These are phyloP conservation scores for Onychostoma macrolepis DNA, from an alignment of 2,113 vertebrate genomes.

Conservation along the genomic window DNA sequence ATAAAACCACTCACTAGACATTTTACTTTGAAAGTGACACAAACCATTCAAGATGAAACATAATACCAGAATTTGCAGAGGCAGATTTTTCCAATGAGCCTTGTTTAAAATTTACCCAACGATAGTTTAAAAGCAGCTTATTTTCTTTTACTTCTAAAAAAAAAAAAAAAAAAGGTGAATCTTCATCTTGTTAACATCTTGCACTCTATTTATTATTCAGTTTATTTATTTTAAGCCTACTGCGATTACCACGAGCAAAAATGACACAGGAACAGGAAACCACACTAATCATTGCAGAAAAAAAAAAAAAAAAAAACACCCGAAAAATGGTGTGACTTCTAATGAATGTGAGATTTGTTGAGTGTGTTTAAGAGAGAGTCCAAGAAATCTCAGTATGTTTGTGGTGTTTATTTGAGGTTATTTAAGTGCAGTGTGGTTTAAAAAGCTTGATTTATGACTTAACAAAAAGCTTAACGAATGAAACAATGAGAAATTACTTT, in stretches of 20 bases:
- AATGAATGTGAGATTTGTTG: neutral
- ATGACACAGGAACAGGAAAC: neutral
- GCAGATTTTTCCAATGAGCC: neutral
- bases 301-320: neutral
- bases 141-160: neutral
- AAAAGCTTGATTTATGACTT: neutral
- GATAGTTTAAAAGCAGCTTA: neutral
- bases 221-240: neutral
- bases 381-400: neutral
- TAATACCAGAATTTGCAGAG: neutral
- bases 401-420: neutral
- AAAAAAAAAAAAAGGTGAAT: neutral
- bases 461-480: neutral
- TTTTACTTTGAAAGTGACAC: neutral
- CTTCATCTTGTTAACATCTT: neutral
- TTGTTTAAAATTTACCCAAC: neutral
- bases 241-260: neutral
- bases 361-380: neutral
- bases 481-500: neutral
- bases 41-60: neutral
- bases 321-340: neutral
- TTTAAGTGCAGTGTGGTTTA: neutral
- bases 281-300: constrained; percentile 4
- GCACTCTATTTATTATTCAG: neutral
- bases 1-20: neutral